phyloP scores from a whole-genome alignment of 1,140 invertebrate genomes.

The Phortica variegata region DNA sequence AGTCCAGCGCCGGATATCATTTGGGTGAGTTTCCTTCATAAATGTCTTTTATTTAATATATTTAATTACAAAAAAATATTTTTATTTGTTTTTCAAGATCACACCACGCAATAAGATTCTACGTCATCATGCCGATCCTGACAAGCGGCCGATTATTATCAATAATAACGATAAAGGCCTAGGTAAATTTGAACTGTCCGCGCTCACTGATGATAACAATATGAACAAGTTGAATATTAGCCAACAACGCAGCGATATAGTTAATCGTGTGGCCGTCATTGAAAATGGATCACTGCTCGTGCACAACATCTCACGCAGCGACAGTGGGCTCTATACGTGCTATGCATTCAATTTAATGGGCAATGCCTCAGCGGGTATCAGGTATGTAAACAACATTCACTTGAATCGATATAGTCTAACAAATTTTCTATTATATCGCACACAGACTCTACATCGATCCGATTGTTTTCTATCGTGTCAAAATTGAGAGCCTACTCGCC shows the following conservation, averaged over 20 bases:
- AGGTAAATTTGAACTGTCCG: slow-evolving; percentile 34
- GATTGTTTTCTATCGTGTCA: slow-evolving; percentile 76
- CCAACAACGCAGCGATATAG: slow-evolving; percentile 33
- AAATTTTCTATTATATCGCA: background rate
- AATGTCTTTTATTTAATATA: background rate
- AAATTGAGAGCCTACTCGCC: slow-evolving; percentile 79
- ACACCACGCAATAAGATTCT: slow-evolving; percentile 67
- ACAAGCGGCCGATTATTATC: slow-evolving; percentile 47
- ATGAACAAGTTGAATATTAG: slow-evolving; percentile 22
- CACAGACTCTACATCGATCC: slow-evolving; percentile 75
- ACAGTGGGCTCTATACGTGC: slow-evolving; percentile 87
- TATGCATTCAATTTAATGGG: slow-evolving; percentile 79
- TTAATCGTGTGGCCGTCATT: slow-evolving; percentile 59
- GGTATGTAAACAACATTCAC: slow-evolving; percentile 20
- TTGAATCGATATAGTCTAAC: background rate
- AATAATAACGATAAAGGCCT: slow-evolving; percentile 32
- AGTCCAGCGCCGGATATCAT: slow-evolving; percentile 78
- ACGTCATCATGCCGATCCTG: slow-evolving; percentile 69
- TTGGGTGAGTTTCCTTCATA: slow-evolving; percentile 64
- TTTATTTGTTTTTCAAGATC: slow-evolving; percentile 18
- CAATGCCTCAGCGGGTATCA: slow-evolving; percentile 71
- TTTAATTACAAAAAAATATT: background rate
- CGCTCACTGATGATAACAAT: slow-evolving; percentile 39
- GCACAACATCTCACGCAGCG: slow-evolving; percentile 66
- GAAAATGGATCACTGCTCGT: slow-evolving; percentile 72